Base-by-base conservation (phyloP, 2,797 vertebrate genomes). In the Mormyrops attenuatus region DNA sequence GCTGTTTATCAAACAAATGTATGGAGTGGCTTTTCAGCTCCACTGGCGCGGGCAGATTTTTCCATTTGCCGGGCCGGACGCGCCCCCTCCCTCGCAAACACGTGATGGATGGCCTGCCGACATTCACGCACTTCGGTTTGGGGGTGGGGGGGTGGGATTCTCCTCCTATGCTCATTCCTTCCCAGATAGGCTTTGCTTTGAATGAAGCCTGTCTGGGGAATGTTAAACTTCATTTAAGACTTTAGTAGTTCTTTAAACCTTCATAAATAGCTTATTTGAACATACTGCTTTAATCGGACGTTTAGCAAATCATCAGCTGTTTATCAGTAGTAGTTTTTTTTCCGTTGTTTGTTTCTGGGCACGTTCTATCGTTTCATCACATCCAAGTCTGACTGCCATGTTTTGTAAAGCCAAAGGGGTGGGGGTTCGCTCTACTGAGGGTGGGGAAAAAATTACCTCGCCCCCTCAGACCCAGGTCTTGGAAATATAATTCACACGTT, bases 11-110 rank as follows among this genome's bases (percentile, higher is more conserved):
- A 90, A 41, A 94, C 94, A 94, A 93, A 94, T 95, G 94, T 94
- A 94, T 93, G 93, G 92, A 93, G 41, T 95, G 94, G 93, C 55
- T 95, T 95, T 96, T 95, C 94, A 95, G 95, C 95, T 96, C 93
- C 93, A 95, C 92, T 94, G 95, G 92, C 95, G 94, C 93, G 94
- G 92, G 93, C 91, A 95, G 94, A 95, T 96, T 95, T 95, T 96
- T 95, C 93, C 92, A 94, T 96, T 95, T 95, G 93, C 91, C 92
- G 89, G 15, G 3, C 26, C 49, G 11, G 26, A 87, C 53, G 85
- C 49, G 87, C 41, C 49, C 17, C 53, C 52, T 34, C 41, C 53
- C 41, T 49, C 20, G 3, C 88, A 44, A n/a, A 22, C 52, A 47
- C 11, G 44, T 88, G 80, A 90, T 89, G 69, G 89, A 90, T 90